phyloP scores from a whole-genome alignment of 2,888 invertebrate genomes.

The Heliconius erato region DNA sequence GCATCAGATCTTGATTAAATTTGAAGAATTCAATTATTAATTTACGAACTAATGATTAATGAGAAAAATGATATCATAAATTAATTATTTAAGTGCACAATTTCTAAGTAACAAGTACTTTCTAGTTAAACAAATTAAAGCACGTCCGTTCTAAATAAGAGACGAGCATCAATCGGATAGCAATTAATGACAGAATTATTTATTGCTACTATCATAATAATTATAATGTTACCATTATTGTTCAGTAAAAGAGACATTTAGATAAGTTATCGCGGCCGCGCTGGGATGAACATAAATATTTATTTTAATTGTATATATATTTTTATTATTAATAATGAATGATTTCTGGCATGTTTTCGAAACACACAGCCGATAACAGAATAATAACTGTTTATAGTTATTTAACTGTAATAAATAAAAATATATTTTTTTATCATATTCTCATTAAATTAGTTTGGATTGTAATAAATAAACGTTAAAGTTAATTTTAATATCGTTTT shows the following conservation, averaged over 20 bases:
- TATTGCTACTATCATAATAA: conserved; percentile 77
- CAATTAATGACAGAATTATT: conserved; percentile 78
- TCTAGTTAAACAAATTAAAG: conserved; percentile 32
- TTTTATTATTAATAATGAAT: conserved; percentile 42
- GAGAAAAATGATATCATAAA: neutral
- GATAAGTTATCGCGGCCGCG: conserved; percentile 63
- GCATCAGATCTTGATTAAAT: neutral
- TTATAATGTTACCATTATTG: conserved; percentile 83
- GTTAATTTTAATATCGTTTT: conserved; percentile 33
- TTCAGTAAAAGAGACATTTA: conserved; percentile 76
- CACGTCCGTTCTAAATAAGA: conserved; percentile 42
- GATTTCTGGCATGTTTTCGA: conserved; percentile 39
- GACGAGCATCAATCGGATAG: conserved; percentile 67
- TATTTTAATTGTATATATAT: conserved; percentile 45
- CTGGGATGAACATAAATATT: conserved; percentile 42
- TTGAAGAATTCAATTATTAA: neutral
- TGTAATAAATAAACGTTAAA: conserved; percentile 14
- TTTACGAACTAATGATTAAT: neutral
- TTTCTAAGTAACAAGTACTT: conserved; percentile 17
- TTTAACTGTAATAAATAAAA: conserved; percentile 38
- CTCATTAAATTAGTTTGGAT: conserved; percentile 17
- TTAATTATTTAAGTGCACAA: conserved; percentile 12
- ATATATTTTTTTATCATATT: conserved; percentile 36
- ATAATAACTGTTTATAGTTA: conserved; percentile 35
- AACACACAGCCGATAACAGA: conserved; percentile 38